These are phyloP conservation scores for Pocillopora verrucosa DNA, from an alignment of 64 coral and sea anemone genomes.

Conservation along the genomic window DNA sequence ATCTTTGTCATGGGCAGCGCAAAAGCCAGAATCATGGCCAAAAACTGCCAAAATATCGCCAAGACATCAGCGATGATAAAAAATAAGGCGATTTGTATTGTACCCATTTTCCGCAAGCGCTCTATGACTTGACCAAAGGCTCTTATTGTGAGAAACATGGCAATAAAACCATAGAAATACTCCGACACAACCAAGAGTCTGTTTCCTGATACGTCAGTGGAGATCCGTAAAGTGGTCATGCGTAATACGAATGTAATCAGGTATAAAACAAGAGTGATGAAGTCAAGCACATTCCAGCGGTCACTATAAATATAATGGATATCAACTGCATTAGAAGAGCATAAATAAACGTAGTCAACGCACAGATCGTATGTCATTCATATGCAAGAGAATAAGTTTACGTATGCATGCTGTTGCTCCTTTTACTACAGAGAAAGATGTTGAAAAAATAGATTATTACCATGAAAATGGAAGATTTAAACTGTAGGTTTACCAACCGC, in stretches of 20 bases:
- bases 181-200: background rate
- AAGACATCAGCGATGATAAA: background rate
- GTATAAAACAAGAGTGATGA: background rate
- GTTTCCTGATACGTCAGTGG: background rate
- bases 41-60: constrained; percentile 17
- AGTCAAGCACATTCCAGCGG: background rate
- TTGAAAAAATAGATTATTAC: too few relatives aligned
- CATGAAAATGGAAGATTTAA: too few relatives aligned
- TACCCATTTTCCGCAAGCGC: background rate
- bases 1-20: constrained; percentile 19
- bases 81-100: constrained; percentile 23
- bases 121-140: constrained; percentile 34
- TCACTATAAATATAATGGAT: background rate
- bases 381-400: too few relatives aligned
- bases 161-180: constrained; percentile 11
- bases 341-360: too few relatives aligned
- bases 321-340: too few relatives aligned
- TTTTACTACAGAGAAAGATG: too few relatives aligned
- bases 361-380: too few relatives aligned
- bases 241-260: background rate
- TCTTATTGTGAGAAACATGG: constrained; percentile 8
- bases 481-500: too few relatives aligned
- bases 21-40: constrained; percentile 7
- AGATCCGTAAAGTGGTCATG: background rate
- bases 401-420: too few relatives aligned